Base-by-base conservation (phyloP, 2,888 invertebrate species). In the Pseudococcus longispinus region DNA sequence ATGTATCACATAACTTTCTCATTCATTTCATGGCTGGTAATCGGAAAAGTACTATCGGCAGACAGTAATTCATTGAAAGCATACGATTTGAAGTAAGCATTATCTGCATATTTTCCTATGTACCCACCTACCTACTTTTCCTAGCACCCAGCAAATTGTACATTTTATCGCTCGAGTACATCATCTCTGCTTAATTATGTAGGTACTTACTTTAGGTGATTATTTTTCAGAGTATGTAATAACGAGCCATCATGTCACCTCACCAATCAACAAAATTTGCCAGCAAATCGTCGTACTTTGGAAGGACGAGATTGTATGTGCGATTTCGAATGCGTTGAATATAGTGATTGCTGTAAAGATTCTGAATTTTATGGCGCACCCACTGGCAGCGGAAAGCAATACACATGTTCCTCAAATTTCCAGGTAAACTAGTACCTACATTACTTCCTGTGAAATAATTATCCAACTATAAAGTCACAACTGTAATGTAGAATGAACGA, bases 321-420 rank as follows among this genome's bases (percentile, higher is more conserved):
- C 88, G 92, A 92, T 88, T 89, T 90, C 74, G 89, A 90, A 77
- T 92, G 92, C 89, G 89, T 90, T 18, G 89, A 89, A n/a, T 92
- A 91, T 88, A 91, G 91, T 44, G 92, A 92, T 89, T 92, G 92
- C 88, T 92, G 92, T 88, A 89, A 90, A 29, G 91, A 92, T 88
- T 91, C 91, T 0, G 88, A 88, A 15, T 88, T 88, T 88, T 89
- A 89, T 89, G 88, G 88, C 82, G 60, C 89, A 89, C 9, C 90
- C 88, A 77, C 77, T 2, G n/a, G n/a, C 5, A 32, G 44, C 5
- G 77, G 70, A 80, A 80, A 26, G 26, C 15, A 15, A 8, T 77
- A 77, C 20, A 20, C 20, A 6, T 86, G 86, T 51, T 46, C 74
- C 18, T 29, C 86, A 18, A 77, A 8, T 42, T 26, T n/a, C 1